These are phyloP conservation scores for Oncorhynchus kisutch DNA, from an alignment of 2,113 vertebrate species.

Conservation along the genomic window DNA sequence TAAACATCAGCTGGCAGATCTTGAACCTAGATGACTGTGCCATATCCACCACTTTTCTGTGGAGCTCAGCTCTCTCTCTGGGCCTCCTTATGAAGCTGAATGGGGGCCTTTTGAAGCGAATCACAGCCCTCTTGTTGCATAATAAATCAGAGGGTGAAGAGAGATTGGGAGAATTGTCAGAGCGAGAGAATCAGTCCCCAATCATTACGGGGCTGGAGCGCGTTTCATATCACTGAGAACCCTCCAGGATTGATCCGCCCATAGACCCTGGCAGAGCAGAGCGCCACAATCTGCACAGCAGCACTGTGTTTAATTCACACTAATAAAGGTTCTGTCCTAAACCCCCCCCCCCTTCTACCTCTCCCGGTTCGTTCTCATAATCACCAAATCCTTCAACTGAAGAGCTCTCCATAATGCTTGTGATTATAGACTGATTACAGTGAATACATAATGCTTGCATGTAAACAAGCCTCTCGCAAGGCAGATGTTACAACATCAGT, in stretches of 20 bases:
- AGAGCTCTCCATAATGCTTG: constrained; percentile 20
- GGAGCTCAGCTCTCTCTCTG: background rate
- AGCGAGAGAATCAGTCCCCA: constrained; percentile 11
- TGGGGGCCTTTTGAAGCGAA: background rate
- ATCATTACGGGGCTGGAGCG: constrained; percentile 3
- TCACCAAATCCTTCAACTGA: constrained; percentile 34
- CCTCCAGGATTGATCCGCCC: constrained; percentile 5
- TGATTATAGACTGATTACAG: constrained; percentile 35
- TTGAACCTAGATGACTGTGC: background rate
- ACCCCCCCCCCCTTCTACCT: background rate
- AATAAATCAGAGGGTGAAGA: constrained; percentile 29
- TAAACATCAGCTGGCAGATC: background rate
- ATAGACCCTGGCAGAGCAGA: background rate
- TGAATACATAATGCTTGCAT: constrained; percentile 23
- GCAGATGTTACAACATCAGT: background rate
- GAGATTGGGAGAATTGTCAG: constrained; percentile 7
- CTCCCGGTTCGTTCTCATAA: background rate
- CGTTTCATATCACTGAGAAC: constrained; percentile 5
- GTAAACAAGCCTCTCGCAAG: constrained; percentile 26
- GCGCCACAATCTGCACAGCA: constrained; percentile 4
- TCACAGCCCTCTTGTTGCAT: constrained; percentile 17
- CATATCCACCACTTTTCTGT: background rate
- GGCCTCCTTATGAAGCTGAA: background rate
- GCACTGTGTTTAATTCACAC: constrained; percentile 12
- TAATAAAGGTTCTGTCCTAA: constrained; percentile 13